Conservation (phyloP, 2,797 vertebrate species). For the Nyctalus aviator region DNA sequence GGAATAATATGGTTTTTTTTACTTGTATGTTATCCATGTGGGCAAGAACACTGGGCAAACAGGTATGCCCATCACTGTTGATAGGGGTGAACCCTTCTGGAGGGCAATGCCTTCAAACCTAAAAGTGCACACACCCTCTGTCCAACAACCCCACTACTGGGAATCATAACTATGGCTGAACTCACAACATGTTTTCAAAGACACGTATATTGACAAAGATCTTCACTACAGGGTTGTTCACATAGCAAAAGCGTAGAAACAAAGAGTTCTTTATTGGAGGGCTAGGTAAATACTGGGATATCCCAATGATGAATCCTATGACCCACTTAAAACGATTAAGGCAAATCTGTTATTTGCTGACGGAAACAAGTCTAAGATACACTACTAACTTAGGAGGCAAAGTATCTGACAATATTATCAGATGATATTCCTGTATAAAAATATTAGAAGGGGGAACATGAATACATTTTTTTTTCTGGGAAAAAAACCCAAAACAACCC, state of each 20-base stretch:
- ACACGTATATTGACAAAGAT: background rate
- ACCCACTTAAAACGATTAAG: background rate
- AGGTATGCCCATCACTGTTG: background rate
- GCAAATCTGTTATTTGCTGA: background rate
- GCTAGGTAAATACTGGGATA: background rate
- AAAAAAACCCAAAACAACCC: background rate
- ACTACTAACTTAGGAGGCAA: background rate
- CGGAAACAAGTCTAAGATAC: background rate
- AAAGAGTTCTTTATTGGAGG: background rate
- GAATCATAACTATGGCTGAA: background rate
- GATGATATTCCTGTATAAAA: background rate
- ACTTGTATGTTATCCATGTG: background rate
- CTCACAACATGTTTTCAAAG: background rate
- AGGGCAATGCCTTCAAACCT: background rate
- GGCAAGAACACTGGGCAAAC: background rate
- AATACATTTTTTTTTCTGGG: conserved; percentile 6
- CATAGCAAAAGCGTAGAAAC: background rate
- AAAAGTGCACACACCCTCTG: background rate
- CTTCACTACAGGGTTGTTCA: background rate
- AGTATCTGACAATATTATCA: background rate
- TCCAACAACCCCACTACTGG: background rate
- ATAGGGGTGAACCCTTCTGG: background rate
- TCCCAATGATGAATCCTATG: background rate
- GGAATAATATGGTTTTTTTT: conserved; percentile 5
- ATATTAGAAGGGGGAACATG: background rate